phyloP scores from a whole-genome alignment of 2,797 vertebrate genomes.

The Ataeniobius toweri region DNA sequence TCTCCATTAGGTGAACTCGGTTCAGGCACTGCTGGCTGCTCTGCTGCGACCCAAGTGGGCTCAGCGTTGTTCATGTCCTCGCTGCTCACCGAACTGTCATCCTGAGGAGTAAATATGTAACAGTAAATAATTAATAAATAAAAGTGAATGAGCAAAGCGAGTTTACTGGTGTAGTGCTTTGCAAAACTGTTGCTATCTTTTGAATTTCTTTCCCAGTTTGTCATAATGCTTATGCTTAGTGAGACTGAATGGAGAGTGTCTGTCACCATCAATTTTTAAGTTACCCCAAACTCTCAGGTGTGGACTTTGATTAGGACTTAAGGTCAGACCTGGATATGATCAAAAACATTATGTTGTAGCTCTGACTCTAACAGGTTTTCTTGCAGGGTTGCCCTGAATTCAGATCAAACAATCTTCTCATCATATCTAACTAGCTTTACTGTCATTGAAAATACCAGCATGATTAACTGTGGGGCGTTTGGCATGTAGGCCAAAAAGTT shows the following conservation, averaged over 20 bases:
- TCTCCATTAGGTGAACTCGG: conserved; percentile 87
- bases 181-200: too few species aligned
- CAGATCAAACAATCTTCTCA: background rate
- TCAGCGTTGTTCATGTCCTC: conserved; percentile 95
- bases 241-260: background rate
- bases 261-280: background rate
- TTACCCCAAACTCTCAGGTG: background rate
- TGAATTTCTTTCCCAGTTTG: too few species aligned
- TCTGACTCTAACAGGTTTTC: background rate
- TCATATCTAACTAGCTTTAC: background rate
- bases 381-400: background rate
- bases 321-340: background rate
- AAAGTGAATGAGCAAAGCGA: background rate
- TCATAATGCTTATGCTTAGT: background rate
- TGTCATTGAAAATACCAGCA: background rate
- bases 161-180: too few species aligned
- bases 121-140: background rate
- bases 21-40: conserved; percentile 88
- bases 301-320: conserved; percentile 3
- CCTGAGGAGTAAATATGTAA: conserved; percentile 73
- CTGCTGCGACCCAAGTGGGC: conserved; percentile 92
- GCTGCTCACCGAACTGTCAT: conserved; percentile 96
- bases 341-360: background rate
- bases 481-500: background rate
- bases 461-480: too few species aligned